Base-by-base conservation (phyloP, 2,797 vertebrate genomes). In the Sciaenops ocellatus region DNA sequence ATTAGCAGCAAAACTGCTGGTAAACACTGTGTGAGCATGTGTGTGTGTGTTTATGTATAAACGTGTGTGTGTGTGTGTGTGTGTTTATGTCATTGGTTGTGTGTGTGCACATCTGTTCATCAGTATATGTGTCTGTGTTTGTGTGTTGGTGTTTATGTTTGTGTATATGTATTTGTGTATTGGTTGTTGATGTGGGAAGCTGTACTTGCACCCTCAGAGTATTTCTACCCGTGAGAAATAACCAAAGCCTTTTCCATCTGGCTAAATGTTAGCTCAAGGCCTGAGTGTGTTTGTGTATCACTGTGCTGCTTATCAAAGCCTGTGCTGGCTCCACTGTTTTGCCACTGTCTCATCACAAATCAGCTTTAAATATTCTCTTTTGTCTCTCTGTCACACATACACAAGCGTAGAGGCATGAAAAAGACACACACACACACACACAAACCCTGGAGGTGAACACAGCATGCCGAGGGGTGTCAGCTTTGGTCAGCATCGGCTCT, bases 281-380 rank as follows among this genome's bases (percentile, higher is more conserved):
- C n/a, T 78, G 15, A 44, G 28, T 76, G 46, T 72, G 44, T 67
- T 69, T 63, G 16, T 76, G 54, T 78, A 75, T 85, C 18, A 5
- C 68, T 80, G 62, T 79, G 54, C 79, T 88, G 85, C 78, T 85
- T 88, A 73, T 92, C 83, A 85, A 83, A 84, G 78, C 73, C 76
- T 76, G 59, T 85, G 79, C 85, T 84, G 74, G 82, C 83, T 85
- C 80, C 51, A 87, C 82, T 89, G 82, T 87, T 92, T 88, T 86
- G 86, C 78, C 75, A 82, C 85, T 89, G 87, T 88, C 85, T 90
- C 87, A 86, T 84, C 87, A 87, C 88, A 92, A 90, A 92, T 91
- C 83, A 89, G 84, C 85, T 89, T 85, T 89, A 89, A 87, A 93
- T 87, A 86, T 86, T 84, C 81, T 84, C 71, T 70, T 76, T 73